Base-by-base conservation (phyloP, 23 tunicate genomes). In the Pegea sp. region DNA sequence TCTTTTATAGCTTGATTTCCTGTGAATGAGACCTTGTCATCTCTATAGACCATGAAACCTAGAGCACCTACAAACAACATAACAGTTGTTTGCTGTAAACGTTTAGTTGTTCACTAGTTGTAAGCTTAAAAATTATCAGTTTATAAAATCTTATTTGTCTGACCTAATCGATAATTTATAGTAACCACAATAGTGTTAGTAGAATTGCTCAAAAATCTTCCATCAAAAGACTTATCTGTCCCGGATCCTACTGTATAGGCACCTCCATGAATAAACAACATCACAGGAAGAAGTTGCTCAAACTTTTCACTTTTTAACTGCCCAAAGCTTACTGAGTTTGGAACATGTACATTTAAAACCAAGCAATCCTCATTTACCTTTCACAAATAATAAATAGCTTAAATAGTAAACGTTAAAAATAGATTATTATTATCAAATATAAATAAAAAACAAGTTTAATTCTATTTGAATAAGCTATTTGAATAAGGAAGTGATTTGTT, bases 241-340 rank as follows among this genome's bases (percentile, higher is more conserved):
- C 64, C 76, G 7, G 76, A 48, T 28, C 98, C 98, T 30, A 56
- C 26, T 26, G 31, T 33, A 31, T 67, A 61, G 18, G 76, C 72
- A 2, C 98, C 98, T 19, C 98, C 98, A 60, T 90, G 84, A 20
- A 77, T 31, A 72, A 77, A 90, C 7, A 90, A 31, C 31, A 71
- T 13, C 18, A 90, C 98, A 21, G 98, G 81, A 34, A 88, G 59
- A 33, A 34, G n/a, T 32, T 62, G 63, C 11, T 38, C 46, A 38
- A 38, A 38, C 13, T 38, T 38, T 38, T 16, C 46, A 38, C 16
- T 38, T 38, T 38, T 16, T 38, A 38, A 38, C 11, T 38, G 13
- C 16, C 16, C 16, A 8, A 8, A 8, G 44, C 33, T 56, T 5
- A 81, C 81, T 11, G 23, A 22, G 22, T 32, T 34, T 18, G 93